These are phyloP conservation scores for Sebastes melanostomus DNA, from an alignment of 2,797 vertebrate species.

Conservation along the genomic window DNA sequence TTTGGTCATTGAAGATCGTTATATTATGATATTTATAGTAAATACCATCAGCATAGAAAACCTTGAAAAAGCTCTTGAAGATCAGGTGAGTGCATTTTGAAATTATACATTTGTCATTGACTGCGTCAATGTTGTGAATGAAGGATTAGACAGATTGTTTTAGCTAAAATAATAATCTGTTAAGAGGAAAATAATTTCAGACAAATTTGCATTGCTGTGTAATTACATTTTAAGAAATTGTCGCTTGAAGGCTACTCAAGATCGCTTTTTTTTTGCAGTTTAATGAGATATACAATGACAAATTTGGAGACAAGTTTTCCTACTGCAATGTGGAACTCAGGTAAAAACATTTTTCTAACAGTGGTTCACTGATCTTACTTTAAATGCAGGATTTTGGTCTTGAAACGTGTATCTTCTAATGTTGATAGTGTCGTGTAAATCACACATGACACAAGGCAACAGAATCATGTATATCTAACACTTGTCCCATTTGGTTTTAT, in stretches of 20 bases:
- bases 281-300: rapidly evolving
- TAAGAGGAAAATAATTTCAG: too few relatives aligned
- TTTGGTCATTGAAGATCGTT: too few relatives aligned
- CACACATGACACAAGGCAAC: background rate
- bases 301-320: background rate
- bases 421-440: background rate
- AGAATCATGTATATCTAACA: background rate
- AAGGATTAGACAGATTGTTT: too few relatives aligned
- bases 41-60: too few relatives aligned
- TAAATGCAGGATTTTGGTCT: background rate
- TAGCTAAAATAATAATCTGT: too few relatives aligned
- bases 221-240: too few relatives aligned
- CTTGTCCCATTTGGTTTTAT: background rate
- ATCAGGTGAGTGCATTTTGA: too few relatives aligned
- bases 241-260: background rate
- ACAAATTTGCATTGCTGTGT: rapidly evolving
- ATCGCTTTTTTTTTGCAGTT: background rate
- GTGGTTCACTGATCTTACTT: background rate
- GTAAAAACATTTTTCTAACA: background rate
- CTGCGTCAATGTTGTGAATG: too few relatives aligned
- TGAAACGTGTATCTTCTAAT: background rate
- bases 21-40: too few relatives aligned
- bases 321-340: background rate
- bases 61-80: too few relatives aligned
- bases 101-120: too few relatives aligned